These are phyloP conservation scores for Tolmerus cingulatus DNA, from an alignment of 2,888 invertebrate genomes.

Conservation along the genomic window DNA sequence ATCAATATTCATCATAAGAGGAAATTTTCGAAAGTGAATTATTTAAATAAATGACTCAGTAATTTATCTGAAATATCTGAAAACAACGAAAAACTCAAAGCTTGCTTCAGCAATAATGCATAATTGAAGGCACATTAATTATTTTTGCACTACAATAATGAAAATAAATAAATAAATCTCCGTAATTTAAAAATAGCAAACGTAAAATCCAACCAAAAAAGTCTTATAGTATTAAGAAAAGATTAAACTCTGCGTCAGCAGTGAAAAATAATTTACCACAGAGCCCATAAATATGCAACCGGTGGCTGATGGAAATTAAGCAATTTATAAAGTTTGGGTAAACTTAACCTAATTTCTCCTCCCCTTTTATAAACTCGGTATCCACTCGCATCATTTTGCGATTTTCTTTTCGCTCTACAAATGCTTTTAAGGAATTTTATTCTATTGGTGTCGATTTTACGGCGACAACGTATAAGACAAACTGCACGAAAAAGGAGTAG, in stretches of 20 bases:
- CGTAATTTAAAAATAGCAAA: neutral
- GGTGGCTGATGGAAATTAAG: neutral
- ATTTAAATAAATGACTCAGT: neutral
- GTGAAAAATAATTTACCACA: neutral
- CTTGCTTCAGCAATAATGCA: neutral
- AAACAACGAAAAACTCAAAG: neutral
- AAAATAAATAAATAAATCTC: neutral
- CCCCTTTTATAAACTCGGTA: neutral
- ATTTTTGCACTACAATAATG: neutral
- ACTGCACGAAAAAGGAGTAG: neutral
- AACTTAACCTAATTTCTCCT: neutral
- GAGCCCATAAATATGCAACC: neutral
- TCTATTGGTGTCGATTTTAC: neutral
- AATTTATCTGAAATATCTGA: neutral
- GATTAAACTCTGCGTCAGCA: neutral
- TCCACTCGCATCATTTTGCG: neutral
- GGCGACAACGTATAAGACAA: neutral
- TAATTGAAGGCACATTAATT: neutral
- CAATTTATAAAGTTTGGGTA: constrained; percentile 3
- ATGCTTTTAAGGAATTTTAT: neutral
- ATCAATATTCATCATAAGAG: neutral
- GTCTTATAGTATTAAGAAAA: neutral
- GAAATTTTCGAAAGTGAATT: neutral
- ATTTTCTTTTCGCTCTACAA: neutral
- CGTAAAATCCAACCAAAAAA: neutral